Conservation (phyloP, 2,888 invertebrate species). For the Mactromeris polynyma region DNA sequence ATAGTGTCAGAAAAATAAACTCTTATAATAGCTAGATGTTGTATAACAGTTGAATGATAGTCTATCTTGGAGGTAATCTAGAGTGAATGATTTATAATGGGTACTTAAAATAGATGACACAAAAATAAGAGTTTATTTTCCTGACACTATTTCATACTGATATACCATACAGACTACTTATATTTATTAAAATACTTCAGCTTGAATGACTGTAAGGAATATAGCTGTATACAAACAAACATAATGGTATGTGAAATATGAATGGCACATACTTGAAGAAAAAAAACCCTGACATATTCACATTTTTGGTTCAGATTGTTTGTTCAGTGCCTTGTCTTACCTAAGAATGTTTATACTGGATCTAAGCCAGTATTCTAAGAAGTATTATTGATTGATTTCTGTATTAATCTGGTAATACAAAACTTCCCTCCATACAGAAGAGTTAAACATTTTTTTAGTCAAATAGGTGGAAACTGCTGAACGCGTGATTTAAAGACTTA, state of each 20-base stretch:
- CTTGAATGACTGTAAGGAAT: neutral
- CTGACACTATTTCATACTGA: neutral
- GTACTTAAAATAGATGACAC: neutral
- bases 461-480: too few relatives aligned
- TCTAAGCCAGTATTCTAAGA: too few relatives aligned
- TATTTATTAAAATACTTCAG: neutral
- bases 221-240: neutral
- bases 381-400: too few relatives aligned
- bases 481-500: too few relatives aligned
- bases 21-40: neutral
- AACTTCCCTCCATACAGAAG: too few relatives aligned
- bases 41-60: neutral
- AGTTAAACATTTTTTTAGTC: too few relatives aligned
- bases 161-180: neutral
- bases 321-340: too few relatives aligned
- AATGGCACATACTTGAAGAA: too few relatives aligned
- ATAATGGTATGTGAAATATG: neutral
- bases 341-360: too few relatives aligned
- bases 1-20: neutral
- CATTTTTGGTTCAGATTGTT: too few relatives aligned
- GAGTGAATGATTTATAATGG: neutral
- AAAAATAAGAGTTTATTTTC: neutral
- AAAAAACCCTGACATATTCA: too few relatives aligned
- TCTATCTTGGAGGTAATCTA: conserved; percentile 6
- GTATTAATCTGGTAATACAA: too few relatives aligned